phyloP scores from a whole-genome alignment of 2,113 vertebrate genomes.

The Epinephelus lanceolatus region DNA sequence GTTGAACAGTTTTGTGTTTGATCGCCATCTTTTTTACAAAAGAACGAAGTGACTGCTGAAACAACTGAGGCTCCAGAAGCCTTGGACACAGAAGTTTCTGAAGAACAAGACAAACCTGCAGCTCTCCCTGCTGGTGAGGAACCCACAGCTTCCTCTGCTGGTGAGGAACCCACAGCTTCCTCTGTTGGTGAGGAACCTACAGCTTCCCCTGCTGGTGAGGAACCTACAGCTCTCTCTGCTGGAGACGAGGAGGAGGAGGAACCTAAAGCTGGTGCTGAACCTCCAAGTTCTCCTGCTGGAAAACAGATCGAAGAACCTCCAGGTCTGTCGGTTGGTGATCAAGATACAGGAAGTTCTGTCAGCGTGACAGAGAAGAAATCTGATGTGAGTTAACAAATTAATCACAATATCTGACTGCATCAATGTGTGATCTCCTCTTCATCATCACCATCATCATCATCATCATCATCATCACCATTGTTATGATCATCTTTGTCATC shows the following conservation, averaged over 20 bases:
- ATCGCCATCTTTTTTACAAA: conserved; percentile 46
- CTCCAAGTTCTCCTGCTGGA: conserved; percentile 1
- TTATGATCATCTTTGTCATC: neutral
- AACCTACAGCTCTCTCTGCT: neutral
- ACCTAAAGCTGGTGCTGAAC: conserved; percentile 12
- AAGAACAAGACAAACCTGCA: conserved; percentile 30
- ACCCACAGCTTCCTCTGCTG: neutral
- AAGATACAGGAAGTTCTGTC: conserved; percentile 28
- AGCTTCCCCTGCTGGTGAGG: conserved; percentile 16
- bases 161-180: conserved; percentile 1
- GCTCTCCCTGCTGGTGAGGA: conserved; percentile 3
- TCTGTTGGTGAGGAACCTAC: conserved; percentile 31
- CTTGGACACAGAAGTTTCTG: conserved; percentile 35
- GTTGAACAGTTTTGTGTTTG: neutral
- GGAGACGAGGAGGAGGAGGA: conserved; percentile 5
- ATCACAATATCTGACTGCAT: neutral
- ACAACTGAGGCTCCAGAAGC: conserved; percentile 61
- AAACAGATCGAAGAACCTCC: neutral
- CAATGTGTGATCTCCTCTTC: neutral
- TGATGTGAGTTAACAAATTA: conserved; percentile 86
- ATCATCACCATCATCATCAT: neutral
- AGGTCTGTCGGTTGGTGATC: conserved; percentile 20
- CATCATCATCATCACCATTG: neutral
- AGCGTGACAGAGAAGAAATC: conserved; percentile 79
- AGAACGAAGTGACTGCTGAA: conserved; percentile 62